Evolutionary conservation across 2,113 vertebrate genomes (phyloP), one percentile per base, ranked within the genome.

Genomic region (Origma solitaria): DNA sequence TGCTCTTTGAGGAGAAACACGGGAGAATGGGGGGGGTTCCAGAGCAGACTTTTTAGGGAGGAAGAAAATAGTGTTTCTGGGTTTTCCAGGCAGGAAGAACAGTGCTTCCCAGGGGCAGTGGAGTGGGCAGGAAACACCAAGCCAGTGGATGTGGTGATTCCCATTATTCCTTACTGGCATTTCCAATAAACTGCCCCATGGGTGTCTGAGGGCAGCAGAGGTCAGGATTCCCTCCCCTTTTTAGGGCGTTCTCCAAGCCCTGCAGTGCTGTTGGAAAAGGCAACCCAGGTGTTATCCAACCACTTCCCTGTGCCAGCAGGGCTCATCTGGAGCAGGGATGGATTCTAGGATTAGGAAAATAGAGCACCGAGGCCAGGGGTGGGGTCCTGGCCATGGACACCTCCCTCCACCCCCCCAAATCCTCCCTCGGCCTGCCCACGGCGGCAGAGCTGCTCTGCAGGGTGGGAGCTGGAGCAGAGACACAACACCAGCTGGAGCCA

Each of bases 1-100:
- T 0, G 3, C 5, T 4, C 20, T 12, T 22, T 22, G 70, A 0
- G 4, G 66, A 70, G 61, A 24, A 53, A 30, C 0, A 7, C 4
- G 37, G 47, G 16, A 62, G 30, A 37, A 23, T 0, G 5, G 44
- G 84, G 44, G 84, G 3, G 6, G 16, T 37, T 40, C 31, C 42
- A 15, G 62, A 57, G 68, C 6, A 3, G 30, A 27, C 10, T 11
- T 51, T 6, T 47, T 4, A 13, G 20, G 15, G 49, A 66, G 24
- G 38, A 56, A 27, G 11, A 50, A 38, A 3, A 11, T 27, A 22
- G 4, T 0, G 2, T 3, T 21, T 37, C 4, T 18, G 38, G 53
- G 13, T 44, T 49, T 53, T 82, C 30, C 35, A 22, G 56, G 15
- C 0, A 11, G 61, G 69, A 61, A 70, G 61, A 70, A 30, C 30